A percentile compares a stretch with the other conserved stretches of the same genome.
phyloP scores from a whole-genome alignment of 2,797 vertebrate genomes.

The Anabas testudineus region DNA sequence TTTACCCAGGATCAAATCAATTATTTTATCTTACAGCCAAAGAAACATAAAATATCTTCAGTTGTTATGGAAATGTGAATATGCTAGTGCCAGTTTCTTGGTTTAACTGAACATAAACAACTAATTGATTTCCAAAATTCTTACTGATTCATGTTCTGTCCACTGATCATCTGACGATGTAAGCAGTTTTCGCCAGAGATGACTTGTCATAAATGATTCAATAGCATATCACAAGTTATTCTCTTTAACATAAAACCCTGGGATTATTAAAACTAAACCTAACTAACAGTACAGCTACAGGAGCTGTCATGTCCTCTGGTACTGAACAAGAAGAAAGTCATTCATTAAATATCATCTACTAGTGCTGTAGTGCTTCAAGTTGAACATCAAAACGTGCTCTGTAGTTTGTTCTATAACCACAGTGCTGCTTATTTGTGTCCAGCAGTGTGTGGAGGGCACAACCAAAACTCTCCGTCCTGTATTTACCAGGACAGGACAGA shows the following conservation, averaged over 20 bases:
- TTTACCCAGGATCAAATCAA: too few relatives aligned
- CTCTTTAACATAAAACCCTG: neutral
- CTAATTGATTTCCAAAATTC: too few relatives aligned
- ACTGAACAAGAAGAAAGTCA: neutral
- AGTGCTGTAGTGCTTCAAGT: neutral
- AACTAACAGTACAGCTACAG: neutral
- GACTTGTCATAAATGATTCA: neutral
- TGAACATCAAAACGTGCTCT: neutral
- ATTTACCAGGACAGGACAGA: constrained; percentile 8
- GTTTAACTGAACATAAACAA: too few relatives aligned
- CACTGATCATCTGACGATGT: too few relatives aligned
- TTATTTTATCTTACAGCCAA: too few relatives aligned
- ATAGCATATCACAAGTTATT: neutral
- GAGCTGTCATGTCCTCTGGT: neutral
- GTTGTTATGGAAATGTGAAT: too few relatives aligned
- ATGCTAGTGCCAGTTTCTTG: too few relatives aligned
- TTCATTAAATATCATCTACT: neutral
- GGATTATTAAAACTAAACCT: neutral
- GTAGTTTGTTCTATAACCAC: neutral
- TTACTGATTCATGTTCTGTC: neutral
- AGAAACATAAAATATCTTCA: too few relatives aligned
- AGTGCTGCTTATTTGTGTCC: neutral
- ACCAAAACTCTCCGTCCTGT: too few relatives aligned
- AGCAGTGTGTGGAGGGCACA: too few relatives aligned
- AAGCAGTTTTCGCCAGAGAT: neutral